A percentile compares a stretch with the other conserved stretches of the same genome.
Conservation (phyloP, 2,888 invertebrate species). For the Drosophila mayaguana region DNA sequence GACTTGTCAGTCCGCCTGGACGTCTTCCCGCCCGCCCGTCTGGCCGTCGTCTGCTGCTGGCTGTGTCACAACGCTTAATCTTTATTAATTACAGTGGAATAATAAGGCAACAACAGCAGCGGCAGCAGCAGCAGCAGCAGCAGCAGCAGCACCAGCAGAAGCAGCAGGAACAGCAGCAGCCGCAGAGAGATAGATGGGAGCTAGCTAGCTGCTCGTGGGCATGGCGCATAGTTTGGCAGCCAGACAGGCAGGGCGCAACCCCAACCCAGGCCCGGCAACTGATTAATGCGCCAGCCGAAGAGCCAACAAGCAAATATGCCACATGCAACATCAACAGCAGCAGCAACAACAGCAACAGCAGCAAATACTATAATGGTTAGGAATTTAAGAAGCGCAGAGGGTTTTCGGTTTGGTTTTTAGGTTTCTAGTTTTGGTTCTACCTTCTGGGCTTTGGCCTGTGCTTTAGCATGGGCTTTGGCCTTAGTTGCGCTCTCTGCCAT, state of each 20-base stretch:
- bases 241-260: constrained; percentile 40
- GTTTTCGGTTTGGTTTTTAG: constrained; percentile 38
- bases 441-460: constrained; percentile 11
- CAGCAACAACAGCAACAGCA: constrained; percentile 34
- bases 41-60: constrained; percentile 45
- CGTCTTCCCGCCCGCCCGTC: background rate
- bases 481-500: constrained; percentile 31
- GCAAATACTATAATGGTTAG: constrained; percentile 46
- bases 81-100: constrained; percentile 83
- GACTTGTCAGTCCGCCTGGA: constrained; percentile 12
- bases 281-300: constrained; percentile 53
- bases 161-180: constrained; percentile 6
- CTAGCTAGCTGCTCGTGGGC: constrained; percentile 45
- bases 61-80: constrained; percentile 82
- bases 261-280: constrained; percentile 42
- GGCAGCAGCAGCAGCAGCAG: constrained; percentile 9
- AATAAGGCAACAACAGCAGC: constrained; percentile 67
- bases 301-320: constrained; percentile 76
- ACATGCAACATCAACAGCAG: constrained; percentile 56
- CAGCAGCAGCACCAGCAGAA: constrained; percentile 2
- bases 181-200: constrained; percentile 52
- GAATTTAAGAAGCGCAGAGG: constrained; percentile 54
- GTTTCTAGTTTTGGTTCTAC: constrained; percentile 12
- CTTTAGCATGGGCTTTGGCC: constrained; percentile 3
- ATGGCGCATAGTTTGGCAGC: constrained; percentile 57